Base-by-base conservation (phyloP, 2,888 invertebrate genomes). In the Eucera pruinosa region DNA sequence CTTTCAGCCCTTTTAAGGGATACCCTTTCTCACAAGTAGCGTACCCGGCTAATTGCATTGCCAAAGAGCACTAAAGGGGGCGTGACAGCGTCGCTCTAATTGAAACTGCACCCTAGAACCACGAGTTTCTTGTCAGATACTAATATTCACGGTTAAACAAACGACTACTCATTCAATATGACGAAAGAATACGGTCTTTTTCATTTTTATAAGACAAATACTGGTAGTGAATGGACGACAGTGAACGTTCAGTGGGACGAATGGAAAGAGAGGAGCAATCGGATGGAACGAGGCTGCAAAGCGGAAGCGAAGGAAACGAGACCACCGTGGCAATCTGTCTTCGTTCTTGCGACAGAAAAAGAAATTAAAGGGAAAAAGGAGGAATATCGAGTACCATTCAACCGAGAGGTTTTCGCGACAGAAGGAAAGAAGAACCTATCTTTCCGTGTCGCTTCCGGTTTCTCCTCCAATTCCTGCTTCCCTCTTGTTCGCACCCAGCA, bases 41-140 rank as follows among this genome's bases (percentile, higher is more conserved):
- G 70, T 57, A 52, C 78, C 75, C 36, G 82, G 78, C 78, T 83
- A 83, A 83, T 83, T 83, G 83, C 81, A 78, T 83, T 65, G 62
- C 64, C 54, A 60, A 64, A 57, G 80, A 67, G 83, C 64, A 57
- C 69, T 65, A 67, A 64, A 64, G 65, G 55, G 54, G 50, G 27
- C 15, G 58, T 54, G 75, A 68, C 69, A 27, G 48, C 61, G 68
- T 36, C 62, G 23, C 60, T 61, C 69, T 83, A 84, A 84, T 84
- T 84, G 78, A 83, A 75, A 64, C 54, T 43, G 25, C 41, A 25
- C n/a, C 30, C 39, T 20, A n/a, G 64, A 67, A 75, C 65, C 43
- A 27, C 41, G 43, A 39, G 43, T 54, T 71, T 41, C 50, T 2
- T 47, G 52, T 15, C 0, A 23, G 15, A 15, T 25, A 45, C 52